Percentiles rank a stretch among this genome's conserved stretches.
phyloP scores from a whole-genome alignment of 2,113 vertebrate genomes.

The Spermophilus dauricus region DNA sequence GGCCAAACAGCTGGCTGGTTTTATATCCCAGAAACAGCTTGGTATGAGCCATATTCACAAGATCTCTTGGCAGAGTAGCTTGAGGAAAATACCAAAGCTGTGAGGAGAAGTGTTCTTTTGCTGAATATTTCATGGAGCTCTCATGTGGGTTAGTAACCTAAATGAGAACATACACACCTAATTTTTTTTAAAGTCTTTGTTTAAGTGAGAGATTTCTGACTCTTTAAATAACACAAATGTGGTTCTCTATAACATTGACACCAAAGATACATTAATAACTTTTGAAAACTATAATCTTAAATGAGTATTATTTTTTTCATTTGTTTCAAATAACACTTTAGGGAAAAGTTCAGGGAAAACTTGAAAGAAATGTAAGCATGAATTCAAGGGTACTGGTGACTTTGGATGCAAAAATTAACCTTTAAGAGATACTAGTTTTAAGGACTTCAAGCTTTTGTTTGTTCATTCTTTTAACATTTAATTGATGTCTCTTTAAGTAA shows the following conservation, averaged over 20 bases:
- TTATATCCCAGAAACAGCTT: conserved; percentile 81
- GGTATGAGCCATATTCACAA: conserved; percentile 79
- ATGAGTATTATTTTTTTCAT: background rate
- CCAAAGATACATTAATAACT: conserved; percentile 1
- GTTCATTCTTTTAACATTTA: conserved; percentile 55
- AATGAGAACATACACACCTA: conserved; percentile 48
- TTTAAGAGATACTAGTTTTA: conserved; percentile 48
- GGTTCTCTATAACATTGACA: background rate
- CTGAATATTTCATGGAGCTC: conserved; percentile 65
- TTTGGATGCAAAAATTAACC: background rate
- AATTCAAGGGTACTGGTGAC: background rate
- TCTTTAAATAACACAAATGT: background rate
- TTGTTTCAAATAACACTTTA: conserved; percentile 21
- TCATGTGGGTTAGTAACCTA: conserved; percentile 74
- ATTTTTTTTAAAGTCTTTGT: conserved; percentile 50
- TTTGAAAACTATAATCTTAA: conserved; percentile 27
- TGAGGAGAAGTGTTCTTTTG: conserved; percentile 79
- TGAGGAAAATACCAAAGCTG: conserved; percentile 84
- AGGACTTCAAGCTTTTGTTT: background rate
- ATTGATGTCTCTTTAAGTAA: background rate
- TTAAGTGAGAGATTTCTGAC: conserved; percentile 37
- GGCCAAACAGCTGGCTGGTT: conserved; percentile 84
- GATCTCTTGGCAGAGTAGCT: conserved; percentile 83
- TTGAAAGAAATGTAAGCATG: conserved; percentile 24
- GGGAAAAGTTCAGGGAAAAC: background rate